These are phyloP conservation scores for Pristionchus maxplancki DNA, from an alignment of 2,888 invertebrate species.

Conservation along the genomic window DNA sequence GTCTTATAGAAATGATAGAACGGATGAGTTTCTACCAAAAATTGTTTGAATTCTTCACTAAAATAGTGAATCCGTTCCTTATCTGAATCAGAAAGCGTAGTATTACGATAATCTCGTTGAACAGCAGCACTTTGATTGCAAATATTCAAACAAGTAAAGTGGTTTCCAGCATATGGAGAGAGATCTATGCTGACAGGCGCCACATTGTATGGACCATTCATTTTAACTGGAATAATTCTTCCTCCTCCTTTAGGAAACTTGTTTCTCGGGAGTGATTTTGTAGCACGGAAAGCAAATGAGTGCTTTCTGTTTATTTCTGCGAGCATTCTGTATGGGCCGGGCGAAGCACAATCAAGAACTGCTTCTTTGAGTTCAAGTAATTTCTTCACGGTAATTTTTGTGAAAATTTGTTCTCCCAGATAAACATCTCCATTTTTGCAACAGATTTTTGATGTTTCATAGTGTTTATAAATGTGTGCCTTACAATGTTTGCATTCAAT, in stretches of 20 bases:
- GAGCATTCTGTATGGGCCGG: background rate
- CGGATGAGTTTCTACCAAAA: background rate
- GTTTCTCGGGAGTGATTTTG: too few species aligned
- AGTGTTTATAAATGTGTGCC: background rate
- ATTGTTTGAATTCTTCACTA: background rate
- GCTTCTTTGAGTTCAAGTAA: background rate
- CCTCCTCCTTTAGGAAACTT: conserved; percentile 8
- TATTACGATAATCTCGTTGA: background rate
- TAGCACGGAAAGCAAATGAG: background rate
- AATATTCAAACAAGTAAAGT: background rate
- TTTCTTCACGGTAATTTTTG: background rate
- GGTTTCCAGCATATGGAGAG: background rate
- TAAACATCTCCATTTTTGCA: background rate
- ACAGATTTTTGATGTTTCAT: background rate
- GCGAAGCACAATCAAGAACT: background rate
- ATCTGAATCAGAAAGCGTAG: background rate
- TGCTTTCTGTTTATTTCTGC: background rate
- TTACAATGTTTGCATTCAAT: background rate
- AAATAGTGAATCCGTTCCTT: background rate
- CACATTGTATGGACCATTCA: background rate
- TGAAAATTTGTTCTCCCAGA: background rate
- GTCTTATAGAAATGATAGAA: background rate
- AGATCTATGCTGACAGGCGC: background rate
- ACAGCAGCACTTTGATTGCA: background rate
- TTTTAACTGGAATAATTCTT: background rate